These are phyloP conservation scores for Poecilia picta DNA, from an alignment of 2,797 vertebrate genomes.

Conservation along the genomic window DNA sequence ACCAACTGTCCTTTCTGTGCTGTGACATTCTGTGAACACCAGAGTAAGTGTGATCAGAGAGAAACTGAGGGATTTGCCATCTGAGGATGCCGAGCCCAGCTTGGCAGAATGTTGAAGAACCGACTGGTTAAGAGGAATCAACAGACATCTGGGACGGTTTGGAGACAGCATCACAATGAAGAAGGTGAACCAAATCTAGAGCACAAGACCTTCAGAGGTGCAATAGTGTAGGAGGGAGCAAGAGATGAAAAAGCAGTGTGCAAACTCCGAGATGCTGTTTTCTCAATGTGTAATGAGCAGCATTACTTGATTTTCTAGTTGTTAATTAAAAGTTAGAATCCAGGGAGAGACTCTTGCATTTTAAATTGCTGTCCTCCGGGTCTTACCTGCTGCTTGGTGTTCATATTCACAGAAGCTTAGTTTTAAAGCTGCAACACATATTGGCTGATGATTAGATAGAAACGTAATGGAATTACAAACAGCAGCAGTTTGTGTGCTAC, in stretches of 20 bases:
- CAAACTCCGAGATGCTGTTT: constrained; percentile 35
- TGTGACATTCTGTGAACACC: constrained; percentile 58
- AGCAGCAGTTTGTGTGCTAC: not conserved
- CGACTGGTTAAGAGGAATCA: constrained; percentile 48
- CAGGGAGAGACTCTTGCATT: constrained; percentile 6
- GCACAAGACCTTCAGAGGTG: constrained; percentile 56
- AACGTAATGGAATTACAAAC: constrained; percentile 15
- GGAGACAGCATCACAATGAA: constrained; percentile 55
- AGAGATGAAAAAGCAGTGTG: constrained; percentile 57
- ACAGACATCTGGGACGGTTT: constrained; percentile 58
- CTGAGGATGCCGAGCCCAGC: constrained; percentile 56
- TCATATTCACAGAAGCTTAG: constrained; percentile 8
- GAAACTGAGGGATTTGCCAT: constrained; percentile 54
- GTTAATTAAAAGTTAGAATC: not conserved
- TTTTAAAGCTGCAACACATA: constrained; percentile 1
- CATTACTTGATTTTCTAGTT: not conserved
- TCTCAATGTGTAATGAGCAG: constrained; percentile 19
- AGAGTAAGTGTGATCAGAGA: constrained; percentile 61
- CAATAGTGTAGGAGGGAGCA: constrained; percentile 65
- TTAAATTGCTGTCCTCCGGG: not conserved
- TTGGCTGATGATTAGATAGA: constrained; percentile 6
- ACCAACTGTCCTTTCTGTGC: constrained; percentile 65
- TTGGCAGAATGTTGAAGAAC: constrained; percentile 52
- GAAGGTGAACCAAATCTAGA: constrained; percentile 62
- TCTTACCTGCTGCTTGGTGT: not conserved